Conservation (phyloP, 2,888 invertebrate species). For the Drosophila melanocephala region DNA sequence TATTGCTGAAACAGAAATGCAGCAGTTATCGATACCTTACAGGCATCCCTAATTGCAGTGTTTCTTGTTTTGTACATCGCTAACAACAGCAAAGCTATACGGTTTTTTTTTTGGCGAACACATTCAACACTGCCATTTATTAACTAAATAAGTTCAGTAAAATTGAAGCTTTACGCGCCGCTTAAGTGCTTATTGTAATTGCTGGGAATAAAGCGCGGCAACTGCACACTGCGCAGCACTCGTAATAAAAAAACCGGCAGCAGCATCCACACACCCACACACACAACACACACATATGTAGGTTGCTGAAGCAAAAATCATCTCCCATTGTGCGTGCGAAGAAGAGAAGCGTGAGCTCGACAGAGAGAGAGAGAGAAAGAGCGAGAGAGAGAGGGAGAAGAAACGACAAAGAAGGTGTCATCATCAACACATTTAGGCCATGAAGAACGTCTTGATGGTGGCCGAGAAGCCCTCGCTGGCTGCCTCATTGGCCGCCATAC, state of each 20-base stretch:
- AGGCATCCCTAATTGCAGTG: constrained; percentile 28
- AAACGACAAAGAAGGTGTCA: constrained; percentile 27
- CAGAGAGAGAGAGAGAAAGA: neutral
- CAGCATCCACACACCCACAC: constrained; percentile 28
- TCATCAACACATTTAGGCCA: constrained; percentile 80
- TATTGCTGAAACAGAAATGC: neutral
- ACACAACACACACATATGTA: constrained; percentile 24
- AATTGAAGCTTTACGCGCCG: constrained; percentile 1
- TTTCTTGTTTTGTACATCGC: constrained; percentile 40
- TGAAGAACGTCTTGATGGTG: constrained; percentile 97
- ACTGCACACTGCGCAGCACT: neutral
- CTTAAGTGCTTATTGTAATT: constrained; percentile 15
- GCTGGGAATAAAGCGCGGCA: constrained; percentile 12
- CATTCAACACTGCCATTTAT: constrained; percentile 8
- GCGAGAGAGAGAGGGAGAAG: neutral
- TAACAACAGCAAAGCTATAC: constrained; percentile 35
- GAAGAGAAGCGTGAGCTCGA: constrained; percentile 13
- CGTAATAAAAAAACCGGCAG: constrained; percentile 51
- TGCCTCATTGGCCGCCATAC: constrained; percentile 95
- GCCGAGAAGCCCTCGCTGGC: constrained; percentile 99
- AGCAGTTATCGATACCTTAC: constrained; percentile 8
- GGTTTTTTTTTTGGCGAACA: constrained; percentile 36
- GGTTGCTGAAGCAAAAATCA: constrained; percentile 31
- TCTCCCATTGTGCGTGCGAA: constrained; percentile 27
- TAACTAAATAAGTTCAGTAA: constrained; percentile 5